Evolutionary conservation across 1,140 invertebrate genomes (phyloP).

Genomic region (Pectinophora gossypiella): DNA sequence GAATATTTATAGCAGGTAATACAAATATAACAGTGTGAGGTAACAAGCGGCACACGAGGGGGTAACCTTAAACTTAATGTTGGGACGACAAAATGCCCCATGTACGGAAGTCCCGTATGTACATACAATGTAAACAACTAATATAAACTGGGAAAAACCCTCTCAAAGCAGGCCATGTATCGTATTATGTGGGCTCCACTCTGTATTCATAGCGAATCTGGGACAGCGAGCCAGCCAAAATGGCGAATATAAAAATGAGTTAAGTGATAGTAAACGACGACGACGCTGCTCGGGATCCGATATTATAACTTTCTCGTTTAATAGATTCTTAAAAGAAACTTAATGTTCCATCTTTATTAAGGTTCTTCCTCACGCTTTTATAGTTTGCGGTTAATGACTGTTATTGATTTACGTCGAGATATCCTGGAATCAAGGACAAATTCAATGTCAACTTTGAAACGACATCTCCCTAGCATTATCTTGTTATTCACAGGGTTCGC

Average conservation of each 20-base stretch:
- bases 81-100: too few relatives aligned
- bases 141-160: conserved; percentile 18
- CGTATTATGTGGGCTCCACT: conserved; percentile 42
- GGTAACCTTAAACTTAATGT: too few relatives aligned
- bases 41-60: too few relatives aligned
- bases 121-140: conserved; percentile 29
- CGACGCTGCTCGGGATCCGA: conserved; percentile 24
- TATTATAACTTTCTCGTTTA: conserved; percentile 38
- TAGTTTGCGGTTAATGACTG: neutral
- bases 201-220: conserved; percentile 53
- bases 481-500: too few relatives aligned
- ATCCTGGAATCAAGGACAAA: neutral
- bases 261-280: conserved; percentile 54
- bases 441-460: neutral
- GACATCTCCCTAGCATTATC: too few relatives aligned
- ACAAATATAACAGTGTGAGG: too few relatives aligned
- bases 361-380: conserved; percentile 5
- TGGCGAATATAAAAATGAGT: conserved; percentile 55
- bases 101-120: neutral
- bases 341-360: conserved; percentile 10
- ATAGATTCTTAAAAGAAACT: conserved; percentile 34
- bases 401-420: neutral
- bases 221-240: conserved; percentile 46
- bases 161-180: conserved; percentile 44
- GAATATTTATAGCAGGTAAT: too few relatives aligned